Percentiles rank a stretch among this genome's conserved stretches.
Conservation (phyloP, 2,113 vertebrate species). For the Paradoxurus hermaphroditus region DNA sequence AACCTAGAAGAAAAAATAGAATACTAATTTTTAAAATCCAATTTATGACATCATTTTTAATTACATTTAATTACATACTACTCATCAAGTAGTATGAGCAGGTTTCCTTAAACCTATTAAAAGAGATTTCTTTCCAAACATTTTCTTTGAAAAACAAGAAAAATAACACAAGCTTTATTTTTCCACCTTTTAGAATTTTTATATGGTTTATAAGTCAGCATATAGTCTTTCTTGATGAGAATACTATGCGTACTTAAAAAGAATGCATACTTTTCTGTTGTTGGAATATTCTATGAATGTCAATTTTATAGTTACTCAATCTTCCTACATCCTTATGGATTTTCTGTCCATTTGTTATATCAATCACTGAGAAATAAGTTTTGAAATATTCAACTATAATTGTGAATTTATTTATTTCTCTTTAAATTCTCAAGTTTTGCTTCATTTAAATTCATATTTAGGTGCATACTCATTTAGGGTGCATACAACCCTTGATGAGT, state of each 20-base stretch:
- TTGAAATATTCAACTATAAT: not conserved
- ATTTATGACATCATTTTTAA: not conserved
- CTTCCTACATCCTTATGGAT: not conserved
- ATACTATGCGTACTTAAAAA: not conserved
- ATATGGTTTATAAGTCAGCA: not conserved
- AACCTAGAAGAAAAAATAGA: slow-evolving; percentile 13
- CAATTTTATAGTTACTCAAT: not conserved
- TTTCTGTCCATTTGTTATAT: not conserved
- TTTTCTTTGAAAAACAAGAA: not conserved
- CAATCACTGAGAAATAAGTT: not conserved
- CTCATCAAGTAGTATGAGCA: not conserved
- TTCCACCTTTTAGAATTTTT: slow-evolving; percentile 33
- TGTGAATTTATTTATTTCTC: not conserved
- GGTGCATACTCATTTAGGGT: not conserved
- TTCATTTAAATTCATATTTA: not conserved
- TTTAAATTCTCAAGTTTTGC: not conserved
- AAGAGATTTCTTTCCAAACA: not conserved
- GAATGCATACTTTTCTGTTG: not conserved
- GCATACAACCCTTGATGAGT: not conserved
- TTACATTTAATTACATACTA: not conserved
- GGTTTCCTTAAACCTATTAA: not conserved
- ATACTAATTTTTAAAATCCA: not conserved
- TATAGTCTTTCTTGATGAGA: not conserved
- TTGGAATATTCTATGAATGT: not conserved
- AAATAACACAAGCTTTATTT: not conserved